Evolutionary conservation across 2,888 invertebrate species (phyloP).

Genomic region (Pegoplata infirma): DNA sequence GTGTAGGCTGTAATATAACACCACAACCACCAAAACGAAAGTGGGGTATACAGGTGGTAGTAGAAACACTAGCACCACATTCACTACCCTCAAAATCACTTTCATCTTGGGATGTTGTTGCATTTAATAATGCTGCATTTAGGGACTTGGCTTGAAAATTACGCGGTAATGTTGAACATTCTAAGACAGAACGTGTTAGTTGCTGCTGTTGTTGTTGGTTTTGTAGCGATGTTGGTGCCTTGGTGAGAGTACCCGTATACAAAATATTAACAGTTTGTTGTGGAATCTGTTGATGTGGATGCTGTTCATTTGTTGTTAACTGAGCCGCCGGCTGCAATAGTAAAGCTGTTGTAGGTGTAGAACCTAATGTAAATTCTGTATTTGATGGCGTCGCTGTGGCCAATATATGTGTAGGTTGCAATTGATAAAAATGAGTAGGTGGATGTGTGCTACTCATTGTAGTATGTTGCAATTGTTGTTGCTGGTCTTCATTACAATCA

Average conservation of each 20-base stretch:
- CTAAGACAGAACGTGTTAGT: conserved; percentile 61
- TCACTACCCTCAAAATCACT: conserved; percentile 76
- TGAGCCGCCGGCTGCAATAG: conserved; percentile 51
- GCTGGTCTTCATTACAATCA: conserved; percentile 37
- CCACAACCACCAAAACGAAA: conserved; percentile 77
- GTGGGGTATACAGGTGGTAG: conserved; percentile 76
- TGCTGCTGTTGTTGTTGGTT: conserved; percentile 37
- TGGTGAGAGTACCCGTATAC: conserved; percentile 70
- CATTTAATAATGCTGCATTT: too few species aligned
- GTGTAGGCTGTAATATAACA: conserved; percentile 67
- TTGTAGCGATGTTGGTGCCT: conserved; percentile 54
- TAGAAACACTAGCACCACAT: conserved; percentile 73
- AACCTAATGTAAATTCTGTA: conserved; percentile 54
- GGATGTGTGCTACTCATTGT: conserved; percentile 51
- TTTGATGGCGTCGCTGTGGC: conserved; percentile 65
- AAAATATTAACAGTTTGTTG: conserved; percentile 72
- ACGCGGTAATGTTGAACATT: conserved; percentile 70
- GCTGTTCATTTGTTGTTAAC: conserved; percentile 31
- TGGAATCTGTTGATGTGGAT: conserved; percentile 65
- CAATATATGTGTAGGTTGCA: conserved; percentile 73
- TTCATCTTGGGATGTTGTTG: conserved; percentile 65
- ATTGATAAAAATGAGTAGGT: conserved; percentile 72
- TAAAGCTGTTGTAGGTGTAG: conserved; percentile 49
- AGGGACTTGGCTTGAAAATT: conserved; percentile 70
- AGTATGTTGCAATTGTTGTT: neutral